Conservation (phyloP, 2,113 vertebrate genomes). For the Tiliqua scincoides region DNA sequence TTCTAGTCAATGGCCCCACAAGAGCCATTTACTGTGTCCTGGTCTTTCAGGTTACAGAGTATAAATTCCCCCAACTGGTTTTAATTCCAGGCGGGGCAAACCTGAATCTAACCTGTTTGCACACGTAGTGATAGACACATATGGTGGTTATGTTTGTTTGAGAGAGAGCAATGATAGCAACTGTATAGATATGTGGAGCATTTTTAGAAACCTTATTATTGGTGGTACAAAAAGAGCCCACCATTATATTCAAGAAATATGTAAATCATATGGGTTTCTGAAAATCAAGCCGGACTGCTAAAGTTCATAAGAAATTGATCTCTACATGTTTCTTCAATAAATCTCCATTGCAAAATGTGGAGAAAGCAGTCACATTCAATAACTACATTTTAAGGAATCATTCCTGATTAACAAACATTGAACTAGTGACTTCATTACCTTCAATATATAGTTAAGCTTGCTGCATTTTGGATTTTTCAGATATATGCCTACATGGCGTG, state of each 20-base stretch:
- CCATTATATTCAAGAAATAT: constrained; percentile 28
- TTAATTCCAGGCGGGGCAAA: too few species aligned
- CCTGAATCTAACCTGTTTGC: too few species aligned
- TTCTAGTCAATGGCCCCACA: too few species aligned
- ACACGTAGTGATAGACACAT: too few species aligned
- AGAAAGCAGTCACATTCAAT: not conserved
- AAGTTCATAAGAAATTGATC: not conserved
- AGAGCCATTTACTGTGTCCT: too few species aligned
- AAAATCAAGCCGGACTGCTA: not conserved
- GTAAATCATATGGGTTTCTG: not conserved
- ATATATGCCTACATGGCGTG: not conserved
- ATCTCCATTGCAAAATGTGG: not conserved
- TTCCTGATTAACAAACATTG: not conserved
- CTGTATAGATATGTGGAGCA: not conserved
- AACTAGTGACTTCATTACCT: not conserved
- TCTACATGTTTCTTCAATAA: not conserved
- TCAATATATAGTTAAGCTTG: not conserved
- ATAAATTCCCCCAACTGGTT: too few species aligned
- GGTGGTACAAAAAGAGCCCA: not conserved
- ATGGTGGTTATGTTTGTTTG: too few species aligned
- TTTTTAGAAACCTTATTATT: not conserved
- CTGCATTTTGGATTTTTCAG: not conserved
- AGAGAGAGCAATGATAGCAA: too few species aligned
- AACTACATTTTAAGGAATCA: not conserved
- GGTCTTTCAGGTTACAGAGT: too few species aligned